Percentiles rank a stretch among this genome's conserved stretches.
These are phyloP conservation scores for Julus scandinavius DNA, from an alignment of 2,888 invertebrate species.

Conservation along the genomic window DNA sequence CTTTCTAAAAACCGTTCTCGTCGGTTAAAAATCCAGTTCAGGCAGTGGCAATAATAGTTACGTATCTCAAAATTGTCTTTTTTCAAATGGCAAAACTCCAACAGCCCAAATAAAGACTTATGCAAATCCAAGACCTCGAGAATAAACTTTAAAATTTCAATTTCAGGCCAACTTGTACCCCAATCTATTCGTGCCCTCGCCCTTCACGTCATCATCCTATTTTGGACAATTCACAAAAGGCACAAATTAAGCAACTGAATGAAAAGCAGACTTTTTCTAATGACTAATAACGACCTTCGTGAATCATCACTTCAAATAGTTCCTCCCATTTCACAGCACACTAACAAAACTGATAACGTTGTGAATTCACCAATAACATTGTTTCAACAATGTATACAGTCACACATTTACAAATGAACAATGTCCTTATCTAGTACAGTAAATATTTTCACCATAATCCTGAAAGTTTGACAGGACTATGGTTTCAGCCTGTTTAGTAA, in stretches of 20 bases:
- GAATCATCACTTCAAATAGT: background rate
- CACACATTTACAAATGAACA: background rate
- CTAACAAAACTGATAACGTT: background rate
- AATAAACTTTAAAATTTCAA: background rate
- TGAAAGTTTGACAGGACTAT: background rate
- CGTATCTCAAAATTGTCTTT: no score
- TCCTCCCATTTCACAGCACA: slow-evolving; percentile 12
- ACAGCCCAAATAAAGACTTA: background rate
- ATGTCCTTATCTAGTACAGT: background rate
- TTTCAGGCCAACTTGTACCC: background rate
- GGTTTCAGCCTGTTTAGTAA: background rate
- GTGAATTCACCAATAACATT: background rate
- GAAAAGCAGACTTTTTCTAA: slow-evolving; percentile 12
- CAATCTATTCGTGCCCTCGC: background rate
- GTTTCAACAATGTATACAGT: background rate
- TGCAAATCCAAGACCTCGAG: background rate
- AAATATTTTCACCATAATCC: background rate
- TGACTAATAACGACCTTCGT: background rate
- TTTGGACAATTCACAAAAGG: background rate
- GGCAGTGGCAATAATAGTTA: background rate
- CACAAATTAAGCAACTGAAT: background rate
- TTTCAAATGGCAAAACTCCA: no score
- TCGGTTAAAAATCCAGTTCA: background rate
- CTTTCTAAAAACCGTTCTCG: background rate
- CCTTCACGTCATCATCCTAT: background rate